A percentile compares a stretch with the other conserved stretches of the same genome.
Evolutionary conservation across 2,888 invertebrate genomes (phyloP).

Genomic region (Rotaria sp.): DNA sequence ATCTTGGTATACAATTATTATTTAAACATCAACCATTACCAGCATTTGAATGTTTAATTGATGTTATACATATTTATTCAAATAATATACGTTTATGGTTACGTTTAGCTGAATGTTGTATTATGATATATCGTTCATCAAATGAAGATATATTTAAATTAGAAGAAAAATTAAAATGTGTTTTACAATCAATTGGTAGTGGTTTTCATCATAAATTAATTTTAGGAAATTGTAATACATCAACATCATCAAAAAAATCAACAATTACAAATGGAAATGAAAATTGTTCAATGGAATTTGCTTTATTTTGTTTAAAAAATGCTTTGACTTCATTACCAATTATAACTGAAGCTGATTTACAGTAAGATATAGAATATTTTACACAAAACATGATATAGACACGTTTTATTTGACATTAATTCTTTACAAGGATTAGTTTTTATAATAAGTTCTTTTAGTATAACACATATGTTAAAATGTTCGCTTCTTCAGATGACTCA

Average conservation of each 20-base stretch:
- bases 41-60: conserved; percentile 82
- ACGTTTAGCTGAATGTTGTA: conserved; percentile 75
- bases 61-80: conserved; percentile 75
- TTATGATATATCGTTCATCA: conserved; percentile 51
- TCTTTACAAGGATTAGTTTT: too few species aligned
- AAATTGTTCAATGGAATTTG: conserved; percentile 70
- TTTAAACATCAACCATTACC: conserved; percentile 65
- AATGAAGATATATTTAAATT: conserved; percentile 64
- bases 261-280: not conserved
- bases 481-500: too few species aligned
- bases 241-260: not conserved
- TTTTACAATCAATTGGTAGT: conserved; percentile 61
- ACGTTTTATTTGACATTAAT: too few species aligned
- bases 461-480: too few species aligned
- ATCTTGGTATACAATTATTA: conserved; percentile 74
- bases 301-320: conserved; percentile 76
- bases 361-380: not conserved
- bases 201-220: conserved; percentile 54
- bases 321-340: conserved; percentile 68
- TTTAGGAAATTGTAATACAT: conserved; percentile 32
- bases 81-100: conserved; percentile 84
- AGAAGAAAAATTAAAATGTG: conserved; percentile 61
- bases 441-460: too few species aligned
- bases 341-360: conserved; percentile 46
- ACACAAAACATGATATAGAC: too few species aligned